These are phyloP conservation scores for Drosophila incognita DNA, from an alignment of 2,888 invertebrate species.

Conservation along the genomic window DNA sequence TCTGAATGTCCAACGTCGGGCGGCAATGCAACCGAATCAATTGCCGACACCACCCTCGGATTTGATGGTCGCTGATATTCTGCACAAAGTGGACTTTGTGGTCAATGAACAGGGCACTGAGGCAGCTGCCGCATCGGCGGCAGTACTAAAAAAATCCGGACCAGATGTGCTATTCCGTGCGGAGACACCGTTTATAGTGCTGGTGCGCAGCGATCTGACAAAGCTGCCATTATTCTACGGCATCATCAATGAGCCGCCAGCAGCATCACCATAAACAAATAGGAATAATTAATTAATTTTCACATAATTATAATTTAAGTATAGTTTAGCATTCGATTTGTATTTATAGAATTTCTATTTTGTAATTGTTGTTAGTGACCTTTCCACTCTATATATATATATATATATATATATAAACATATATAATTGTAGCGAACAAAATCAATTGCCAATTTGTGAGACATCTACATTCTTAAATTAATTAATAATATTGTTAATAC, in stretches of 20 bases:
- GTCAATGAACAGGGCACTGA: conserved; percentile 89
- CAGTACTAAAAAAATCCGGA: conserved; percentile 86
- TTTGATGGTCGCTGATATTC: conserved; percentile 87
- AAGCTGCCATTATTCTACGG: conserved; percentile 89
- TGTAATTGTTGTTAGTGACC: conserved; percentile 6
- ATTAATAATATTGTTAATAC: conserved; percentile 27
- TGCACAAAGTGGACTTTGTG: conserved; percentile 88
- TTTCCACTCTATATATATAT: background rate
- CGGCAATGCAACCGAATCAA: conserved; percentile 84
- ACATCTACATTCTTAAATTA: background rate
- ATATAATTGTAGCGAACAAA: background rate
- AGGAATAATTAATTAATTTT: conserved; percentile 20
- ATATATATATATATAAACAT: background rate
- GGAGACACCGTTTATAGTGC: conserved; percentile 89
- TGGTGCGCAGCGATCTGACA: conserved; percentile 88
- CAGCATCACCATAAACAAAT: conserved; percentile 13
- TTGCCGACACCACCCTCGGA: conserved; percentile 56
- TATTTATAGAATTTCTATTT: conserved; percentile 28
- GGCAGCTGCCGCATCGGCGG: conserved; percentile 88
- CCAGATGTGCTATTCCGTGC: conserved; percentile 86
- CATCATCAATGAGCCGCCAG: conserved; percentile 86
- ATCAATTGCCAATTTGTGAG: background rate
- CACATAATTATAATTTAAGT: conserved; percentile 17
- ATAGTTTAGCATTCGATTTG: conserved; percentile 18
- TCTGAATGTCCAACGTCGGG: conserved; percentile 87